A percentile compares a stretch with the other conserved stretches of the same genome.
phyloP scores from a whole-genome alignment of 1,140 invertebrate species.

The Chrysoperla carnea region DNA sequence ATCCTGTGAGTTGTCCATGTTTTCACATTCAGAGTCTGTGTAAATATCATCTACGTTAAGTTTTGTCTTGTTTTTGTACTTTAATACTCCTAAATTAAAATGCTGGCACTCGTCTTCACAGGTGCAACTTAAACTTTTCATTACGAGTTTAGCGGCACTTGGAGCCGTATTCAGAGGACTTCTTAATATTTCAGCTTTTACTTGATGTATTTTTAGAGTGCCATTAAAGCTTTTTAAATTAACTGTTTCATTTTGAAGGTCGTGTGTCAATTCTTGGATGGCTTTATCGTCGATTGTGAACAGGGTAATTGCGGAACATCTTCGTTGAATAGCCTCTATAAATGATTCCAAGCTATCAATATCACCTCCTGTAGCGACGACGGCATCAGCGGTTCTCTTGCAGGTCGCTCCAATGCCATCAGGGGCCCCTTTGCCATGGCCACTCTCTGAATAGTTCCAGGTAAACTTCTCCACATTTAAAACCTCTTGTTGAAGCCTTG shows the following conservation, averaged over 20 bases:
- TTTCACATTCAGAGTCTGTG: too few species aligned
- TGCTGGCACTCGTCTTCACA: constrained; percentile 2
- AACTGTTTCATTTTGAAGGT: not conserved
- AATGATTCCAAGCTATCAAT: constrained; percentile 3
- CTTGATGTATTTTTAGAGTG: not conserved
- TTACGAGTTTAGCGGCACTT: too few species aligned
- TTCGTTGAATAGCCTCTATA: constrained; percentile 18
- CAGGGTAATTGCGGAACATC: constrained; percentile 3
- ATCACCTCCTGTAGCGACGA: constrained; percentile 2
- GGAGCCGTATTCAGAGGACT: too few species aligned
- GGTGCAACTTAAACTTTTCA: too few species aligned
- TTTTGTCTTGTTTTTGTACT: not conserved
- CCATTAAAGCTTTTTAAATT: not conserved
- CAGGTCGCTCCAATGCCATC: constrained; percentile 23
- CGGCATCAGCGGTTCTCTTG: constrained; percentile 17
- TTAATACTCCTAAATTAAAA: not conserved
- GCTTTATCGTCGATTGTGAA: constrained; percentile 2
- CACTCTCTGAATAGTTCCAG: constrained; percentile 24
- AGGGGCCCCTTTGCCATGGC: constrained; percentile 26
- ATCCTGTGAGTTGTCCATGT: too few species aligned
- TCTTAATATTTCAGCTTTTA: too few species aligned
- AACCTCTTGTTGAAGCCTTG: constrained; percentile 3
- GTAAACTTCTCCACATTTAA: constrained; percentile 9
- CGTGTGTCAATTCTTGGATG: not conserved
- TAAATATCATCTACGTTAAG: too few species aligned